These are phyloP conservation scores for Callionymus lyra DNA, from an alignment of 2,113 vertebrate species.

Conservation along the genomic window DNA sequence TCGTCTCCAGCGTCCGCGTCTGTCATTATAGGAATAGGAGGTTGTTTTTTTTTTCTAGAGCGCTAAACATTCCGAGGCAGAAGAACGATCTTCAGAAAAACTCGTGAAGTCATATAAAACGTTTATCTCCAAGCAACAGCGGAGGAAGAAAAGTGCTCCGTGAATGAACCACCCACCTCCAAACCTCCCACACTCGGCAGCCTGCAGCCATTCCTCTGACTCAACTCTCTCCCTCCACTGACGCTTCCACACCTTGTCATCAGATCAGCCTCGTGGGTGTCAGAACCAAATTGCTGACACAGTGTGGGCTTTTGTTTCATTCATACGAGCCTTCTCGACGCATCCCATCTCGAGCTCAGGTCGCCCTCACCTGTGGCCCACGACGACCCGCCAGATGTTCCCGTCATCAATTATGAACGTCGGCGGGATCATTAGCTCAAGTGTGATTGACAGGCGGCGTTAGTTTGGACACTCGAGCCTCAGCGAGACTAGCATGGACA, in stretches of 20 bases:
- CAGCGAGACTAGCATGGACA: too few relatives aligned
- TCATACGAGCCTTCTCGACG: conserved; percentile 2
- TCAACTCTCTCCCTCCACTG: conserved; percentile 37
- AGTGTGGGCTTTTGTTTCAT: conserved; percentile 12
- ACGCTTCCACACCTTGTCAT: conserved; percentile 40
- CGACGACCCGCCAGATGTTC: conserved; percentile 35
- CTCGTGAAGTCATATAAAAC: conserved; percentile 8
- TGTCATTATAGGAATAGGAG: conserved; percentile 7
- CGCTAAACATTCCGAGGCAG: conserved; percentile 1
- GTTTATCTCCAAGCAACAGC: conserved; percentile 17
- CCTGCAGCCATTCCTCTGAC: conserved; percentile 44
- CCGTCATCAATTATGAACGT: conserved; percentile 39
- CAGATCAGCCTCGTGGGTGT: conserved; percentile 28
- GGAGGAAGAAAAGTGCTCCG: conserved; percentile 20
- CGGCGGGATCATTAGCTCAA: conserved; percentile 18
- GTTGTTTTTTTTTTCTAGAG: not conserved
- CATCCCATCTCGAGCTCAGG: too few relatives aligned
- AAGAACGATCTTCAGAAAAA: conserved; percentile 17
- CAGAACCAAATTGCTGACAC: conserved; percentile 13
- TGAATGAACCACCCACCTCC: conserved; percentile 45
- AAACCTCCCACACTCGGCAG: conserved; percentile 31
- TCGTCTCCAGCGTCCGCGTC: conserved; percentile 1
- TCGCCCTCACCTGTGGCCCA: conserved; percentile 4
- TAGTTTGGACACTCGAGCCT: conserved; percentile 21
- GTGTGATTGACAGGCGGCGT: not conserved